These are phyloP conservation scores for Talpa occidentalis DNA, from an alignment of 2,113 vertebrate species.

Conservation along the genomic window DNA sequence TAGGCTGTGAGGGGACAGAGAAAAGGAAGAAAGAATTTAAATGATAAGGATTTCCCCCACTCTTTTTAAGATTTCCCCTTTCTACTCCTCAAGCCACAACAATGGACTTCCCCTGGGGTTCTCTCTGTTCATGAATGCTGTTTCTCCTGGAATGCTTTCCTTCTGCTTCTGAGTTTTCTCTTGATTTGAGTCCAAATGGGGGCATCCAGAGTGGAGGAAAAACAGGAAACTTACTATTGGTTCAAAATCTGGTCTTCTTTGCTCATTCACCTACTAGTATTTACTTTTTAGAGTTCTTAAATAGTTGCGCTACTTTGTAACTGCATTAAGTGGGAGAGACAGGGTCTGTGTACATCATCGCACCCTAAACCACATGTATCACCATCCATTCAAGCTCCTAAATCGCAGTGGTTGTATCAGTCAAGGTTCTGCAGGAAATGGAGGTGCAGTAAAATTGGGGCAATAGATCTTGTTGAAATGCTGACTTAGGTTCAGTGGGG, in stretches of 20 bases:
- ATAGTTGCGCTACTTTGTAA: neutral
- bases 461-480: neutral
- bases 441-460: neutral
- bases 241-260: neutral
- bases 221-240: neutral
- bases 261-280: neutral
- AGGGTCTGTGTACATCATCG: neutral
- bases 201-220: neutral
- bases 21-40: neutral
- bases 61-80: neutral
- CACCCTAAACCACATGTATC: neutral
- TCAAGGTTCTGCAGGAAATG: neutral
- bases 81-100: neutral
- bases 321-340: neutral
- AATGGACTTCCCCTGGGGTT: neutral
- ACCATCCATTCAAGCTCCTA: neutral
- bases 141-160: neutral
- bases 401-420: neutral
- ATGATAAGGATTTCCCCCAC: neutral
- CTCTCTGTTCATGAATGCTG: neutral
- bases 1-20: neutral
- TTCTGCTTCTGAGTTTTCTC: neutral
- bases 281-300: neutral
- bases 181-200: neutral
- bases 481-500: neutral